These are phyloP conservation scores for Acleris cristana DNA, from an alignment of 2,888 invertebrate genomes.

Conservation along the genomic window DNA sequence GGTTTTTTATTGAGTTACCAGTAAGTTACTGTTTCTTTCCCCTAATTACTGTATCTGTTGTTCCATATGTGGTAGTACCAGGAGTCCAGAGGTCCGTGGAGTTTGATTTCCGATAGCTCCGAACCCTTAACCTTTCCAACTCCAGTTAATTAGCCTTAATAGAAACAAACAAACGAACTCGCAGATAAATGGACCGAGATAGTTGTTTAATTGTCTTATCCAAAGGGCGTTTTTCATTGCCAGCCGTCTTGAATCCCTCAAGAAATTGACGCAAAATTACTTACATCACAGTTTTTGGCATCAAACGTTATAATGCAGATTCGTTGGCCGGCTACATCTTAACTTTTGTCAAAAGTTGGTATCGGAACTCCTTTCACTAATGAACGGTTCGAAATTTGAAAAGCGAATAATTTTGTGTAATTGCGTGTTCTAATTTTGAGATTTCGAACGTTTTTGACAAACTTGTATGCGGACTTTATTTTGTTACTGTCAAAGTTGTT, in stretches of 20 bases:
- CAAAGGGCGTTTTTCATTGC: conserved; percentile 41
- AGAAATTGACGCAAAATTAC: too few species aligned
- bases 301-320: conserved; percentile 60
- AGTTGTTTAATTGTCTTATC: conserved; percentile 80
- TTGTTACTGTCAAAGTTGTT: background rate
- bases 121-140: conserved; percentile 71
- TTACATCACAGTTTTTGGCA: too few species aligned
- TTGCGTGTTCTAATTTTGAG: conserved; percentile 62
- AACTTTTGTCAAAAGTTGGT: conserved; percentile 73
- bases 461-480: conserved; percentile 12
- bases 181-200: conserved; percentile 76
- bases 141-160: conserved; percentile 76
- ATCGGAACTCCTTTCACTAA: conserved; percentile 63
- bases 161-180: conserved; percentile 79
- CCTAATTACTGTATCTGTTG: too few species aligned
- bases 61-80: too few species aligned
- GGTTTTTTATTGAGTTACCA: too few species aligned
- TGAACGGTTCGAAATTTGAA: conserved; percentile 73
- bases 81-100: too few species aligned
- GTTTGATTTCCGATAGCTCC: conserved; percentile 65
- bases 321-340: conserved; percentile 73
- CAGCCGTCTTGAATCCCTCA: too few species aligned
- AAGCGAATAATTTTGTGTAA: conserved; percentile 72
- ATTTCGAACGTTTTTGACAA: conserved; percentile 12
- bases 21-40: too few species aligned